These are phyloP conservation scores for Poecilus cupreus DNA, from an alignment of 2,888 invertebrate genomes.

Conservation along the genomic window DNA sequence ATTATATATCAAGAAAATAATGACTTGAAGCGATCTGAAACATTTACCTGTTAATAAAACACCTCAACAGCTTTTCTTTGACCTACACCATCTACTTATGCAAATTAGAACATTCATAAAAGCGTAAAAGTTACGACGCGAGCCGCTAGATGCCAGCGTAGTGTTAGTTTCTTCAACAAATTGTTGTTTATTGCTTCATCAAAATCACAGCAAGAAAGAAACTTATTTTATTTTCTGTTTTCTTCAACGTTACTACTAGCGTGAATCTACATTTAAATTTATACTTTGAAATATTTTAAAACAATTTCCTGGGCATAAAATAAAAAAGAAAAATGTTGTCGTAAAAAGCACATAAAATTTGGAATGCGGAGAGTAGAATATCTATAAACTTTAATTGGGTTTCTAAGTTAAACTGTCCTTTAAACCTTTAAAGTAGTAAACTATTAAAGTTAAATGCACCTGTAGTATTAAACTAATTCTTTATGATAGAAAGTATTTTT, in stretches of 20 bases:
- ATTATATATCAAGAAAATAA: slow-evolving; percentile 23
- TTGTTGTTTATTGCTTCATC: not conserved
- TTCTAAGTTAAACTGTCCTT: slow-evolving; percentile 22
- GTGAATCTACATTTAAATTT: not conserved
- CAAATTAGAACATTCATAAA: slow-evolving; percentile 20
- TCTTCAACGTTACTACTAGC: not conserved
- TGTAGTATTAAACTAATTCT: not conserved
- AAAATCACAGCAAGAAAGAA: not conserved
- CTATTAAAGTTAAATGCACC: not conserved
- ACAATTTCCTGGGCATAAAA: slow-evolving; percentile 17
- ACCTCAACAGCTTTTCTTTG: slow-evolving; percentile 1
- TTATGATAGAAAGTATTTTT: too few relatives aligned
- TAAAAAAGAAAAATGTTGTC: not conserved
- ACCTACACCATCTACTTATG: slow-evolving; percentile 24
- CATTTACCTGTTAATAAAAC: slow-evolving; percentile 24
- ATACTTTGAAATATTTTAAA: not conserved
- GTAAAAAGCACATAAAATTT: slow-evolving; percentile 20
- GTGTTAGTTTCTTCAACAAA: not conserved
- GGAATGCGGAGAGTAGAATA: slow-evolving; percentile 1
- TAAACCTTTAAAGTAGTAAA: not conserved
- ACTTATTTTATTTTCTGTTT: not conserved
- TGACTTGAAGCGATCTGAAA: not conserved
- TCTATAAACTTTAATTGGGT: slow-evolving; percentile 16
- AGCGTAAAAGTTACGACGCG: not conserved
- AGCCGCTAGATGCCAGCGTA: not conserved